These are phyloP conservation scores for Elephas maximus DNA, from an alignment of 2,113 vertebrate genomes.

Conservation along the genomic window DNA sequence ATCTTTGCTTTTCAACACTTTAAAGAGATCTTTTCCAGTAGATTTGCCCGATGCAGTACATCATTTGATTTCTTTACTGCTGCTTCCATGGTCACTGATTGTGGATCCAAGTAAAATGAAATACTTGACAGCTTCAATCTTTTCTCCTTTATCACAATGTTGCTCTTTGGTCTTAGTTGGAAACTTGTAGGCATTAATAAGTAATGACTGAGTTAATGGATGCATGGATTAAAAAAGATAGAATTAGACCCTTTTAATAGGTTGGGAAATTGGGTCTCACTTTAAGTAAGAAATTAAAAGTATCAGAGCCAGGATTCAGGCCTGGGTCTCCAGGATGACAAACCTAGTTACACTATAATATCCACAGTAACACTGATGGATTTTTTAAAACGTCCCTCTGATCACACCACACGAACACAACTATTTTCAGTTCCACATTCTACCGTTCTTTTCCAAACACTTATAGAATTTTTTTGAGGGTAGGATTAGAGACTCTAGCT, in stretches of 20 bases:
- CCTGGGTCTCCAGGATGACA: not conserved
- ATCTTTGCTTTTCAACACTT: too few species aligned
- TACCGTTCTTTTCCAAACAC: not conserved
- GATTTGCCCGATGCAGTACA: too few species aligned
- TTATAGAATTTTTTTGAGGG: not conserved
- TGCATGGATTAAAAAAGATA: not conserved
- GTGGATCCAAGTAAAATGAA: too few species aligned
- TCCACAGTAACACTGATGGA: rapidly evolving
- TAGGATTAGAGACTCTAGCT: not conserved
- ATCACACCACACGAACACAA: not conserved
- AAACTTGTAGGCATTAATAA: not conserved
- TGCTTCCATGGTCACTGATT: too few species aligned
- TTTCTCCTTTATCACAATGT: too few species aligned
- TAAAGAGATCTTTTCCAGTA: too few species aligned
- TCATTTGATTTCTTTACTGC: too few species aligned
- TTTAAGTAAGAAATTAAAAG: not conserved
- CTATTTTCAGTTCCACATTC: not conserved
- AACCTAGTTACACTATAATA: too few species aligned
- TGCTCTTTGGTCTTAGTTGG: too few species aligned
- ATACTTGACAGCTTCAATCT: too few species aligned
- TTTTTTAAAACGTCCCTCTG: not conserved
- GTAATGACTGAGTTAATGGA: not conserved
- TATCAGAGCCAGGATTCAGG: not conserved
- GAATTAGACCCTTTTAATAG: not conserved
- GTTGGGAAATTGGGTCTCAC: not conserved